Evolutionary conservation across 2,888 invertebrate species (phyloP), one percentile per base, ranked within the genome.

Genomic region (Oligia strigilis): DNA sequence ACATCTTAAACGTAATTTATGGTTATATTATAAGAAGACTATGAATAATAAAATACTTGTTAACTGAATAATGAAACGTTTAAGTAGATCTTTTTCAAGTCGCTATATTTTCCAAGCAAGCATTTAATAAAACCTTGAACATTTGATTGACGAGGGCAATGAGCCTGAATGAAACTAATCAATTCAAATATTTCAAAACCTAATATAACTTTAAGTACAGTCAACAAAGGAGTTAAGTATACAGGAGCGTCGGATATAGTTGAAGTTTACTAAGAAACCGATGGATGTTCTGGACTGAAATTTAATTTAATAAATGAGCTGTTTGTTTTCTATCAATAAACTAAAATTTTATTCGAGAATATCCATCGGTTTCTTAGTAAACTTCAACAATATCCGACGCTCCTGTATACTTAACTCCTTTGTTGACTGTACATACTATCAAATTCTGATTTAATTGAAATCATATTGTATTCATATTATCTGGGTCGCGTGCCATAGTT

Each of bases 381-480:
- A n/a, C n/a, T n/a, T n/a, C n/a, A n/a, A n/a, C n/a, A n/a, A n/a
- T n/a, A n/a, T n/a, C n/a, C n/a, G n/a, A n/a, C n/a, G n/a, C n/a
- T n/a, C n/a, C n/a, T n/a, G n/a, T n/a, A n/a, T n/a, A n/a, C n/a
- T n/a, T n/a, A n/a, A n/a, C n/a, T n/a, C n/a, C n/a, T n/a, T n/a
- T n/a, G n/a, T n/a, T n/a, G n/a, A n/a, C n/a, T n/a, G n/a, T n/a
- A 65, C 17, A 23, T 60, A 62, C 23, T 46, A 62, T 65, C 1
- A 73, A 81, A 66, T 55, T 84, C 40, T 0, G 11, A 49, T 66
- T 71, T 55, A 55, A 65, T 76, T 49, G 6, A 23, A 4, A 43
- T 60, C 19, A 85, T 74, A 74, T 75, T 52, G 66, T 75, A 80
- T 85, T 80, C 46, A 75, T 73, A 40, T 69, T 40, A 49, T 65